Evolutionary conservation across 2,113 vertebrate species (phyloP).

Genomic region (Chauna torquata): DNA sequence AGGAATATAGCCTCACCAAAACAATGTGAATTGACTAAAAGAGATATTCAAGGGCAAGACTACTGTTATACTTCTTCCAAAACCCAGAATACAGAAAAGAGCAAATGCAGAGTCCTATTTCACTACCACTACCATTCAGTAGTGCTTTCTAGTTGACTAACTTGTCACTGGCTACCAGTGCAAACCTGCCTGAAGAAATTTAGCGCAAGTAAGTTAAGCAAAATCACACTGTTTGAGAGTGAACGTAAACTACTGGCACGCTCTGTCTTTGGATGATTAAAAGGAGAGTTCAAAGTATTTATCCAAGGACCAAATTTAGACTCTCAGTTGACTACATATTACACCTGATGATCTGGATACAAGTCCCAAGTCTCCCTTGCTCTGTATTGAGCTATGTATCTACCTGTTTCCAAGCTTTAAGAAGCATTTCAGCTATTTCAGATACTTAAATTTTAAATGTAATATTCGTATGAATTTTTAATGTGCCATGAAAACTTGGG

Average conservation of each 20-base stretch:
- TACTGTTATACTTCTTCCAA: background rate
- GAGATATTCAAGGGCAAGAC: background rate
- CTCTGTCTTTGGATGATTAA: background rate
- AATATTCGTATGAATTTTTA: slow-evolving; percentile 21
- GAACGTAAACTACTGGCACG: background rate
- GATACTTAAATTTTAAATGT: background rate
- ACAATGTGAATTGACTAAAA: background rate
- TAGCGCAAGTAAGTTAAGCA: background rate
- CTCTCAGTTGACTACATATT: background rate
- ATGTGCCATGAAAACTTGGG: background rate
- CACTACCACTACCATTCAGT: background rate
- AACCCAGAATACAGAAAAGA: background rate
- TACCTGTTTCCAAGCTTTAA: background rate
- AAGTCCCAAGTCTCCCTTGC: background rate
- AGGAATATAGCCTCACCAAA: background rate
- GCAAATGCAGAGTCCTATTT: background rate
- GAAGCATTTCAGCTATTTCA: background rate
- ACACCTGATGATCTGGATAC: background rate
- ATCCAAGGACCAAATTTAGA: background rate
- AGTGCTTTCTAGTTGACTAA: background rate
- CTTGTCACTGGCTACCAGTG: background rate
- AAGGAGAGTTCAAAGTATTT: background rate
- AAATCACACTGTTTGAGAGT: background rate
- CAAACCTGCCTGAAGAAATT: background rate
- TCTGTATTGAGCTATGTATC: background rate